Base-by-base conservation (phyloP, 2,888 invertebrate genomes). In the Mythimna lalbum region DNA sequence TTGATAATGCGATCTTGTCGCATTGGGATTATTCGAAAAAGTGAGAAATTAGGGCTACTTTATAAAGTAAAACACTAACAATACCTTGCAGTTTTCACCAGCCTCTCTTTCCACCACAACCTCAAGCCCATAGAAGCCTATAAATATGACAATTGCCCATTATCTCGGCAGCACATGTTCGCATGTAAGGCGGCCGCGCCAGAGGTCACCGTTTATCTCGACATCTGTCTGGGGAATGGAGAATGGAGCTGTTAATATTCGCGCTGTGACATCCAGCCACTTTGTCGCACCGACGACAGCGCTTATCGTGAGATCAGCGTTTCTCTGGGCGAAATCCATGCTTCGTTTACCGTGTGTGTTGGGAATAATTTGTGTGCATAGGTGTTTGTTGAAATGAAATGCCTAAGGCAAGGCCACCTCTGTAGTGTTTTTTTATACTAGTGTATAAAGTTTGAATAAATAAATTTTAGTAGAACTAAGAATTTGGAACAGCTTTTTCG, bases 241-340 rank as follows among this genome's bases (percentile, higher is more conserved):
- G 87, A 78, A 89, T 89, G 81, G 84, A 90, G 88, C 87, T 87
- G 90, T 92, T 92, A 90, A 89, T 90, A 91, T 91, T 88, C 90
- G 71, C 78, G 63, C 78, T 79, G 88, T 82, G 86, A 85, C 87
- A 84, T 85, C 21, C 73, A 76, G 68, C 78, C 79, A 85, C 88
- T 90, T 90, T 89, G 90, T 88, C 86, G 85, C 83, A 81, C 81
- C 80, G 80, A 70, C 78, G 80, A 73, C 77, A 76, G 72, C 39
- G 53, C 73, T 87, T 89, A 88, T 89, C 85, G 74, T 50, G 57
- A 60, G 69, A 80, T 78, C 85, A 88, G 82, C 87, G 84, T 87
- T 90, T 88, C 88, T 80, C 86, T 77, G 75, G 77, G 87, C 76
- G 87, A 87, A 86, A 83, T 83, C 81, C 78, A 67, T 50, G 79